Conservation (phyloP, 2,888 invertebrate genomes). For the Amphipyra tragopoginis region DNA sequence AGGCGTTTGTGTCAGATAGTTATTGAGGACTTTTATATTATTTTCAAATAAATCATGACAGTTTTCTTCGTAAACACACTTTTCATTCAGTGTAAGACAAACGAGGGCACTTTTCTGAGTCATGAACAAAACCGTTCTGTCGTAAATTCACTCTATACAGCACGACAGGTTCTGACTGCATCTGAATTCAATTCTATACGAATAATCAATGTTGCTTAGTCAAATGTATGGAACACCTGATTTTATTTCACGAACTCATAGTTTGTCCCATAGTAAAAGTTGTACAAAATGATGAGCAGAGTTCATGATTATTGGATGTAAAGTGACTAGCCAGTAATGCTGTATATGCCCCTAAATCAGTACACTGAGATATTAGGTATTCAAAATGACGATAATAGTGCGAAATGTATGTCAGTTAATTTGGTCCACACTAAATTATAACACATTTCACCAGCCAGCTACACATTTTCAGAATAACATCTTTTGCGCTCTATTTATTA, state of each 20-base stretch:
- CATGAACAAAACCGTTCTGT: constrained; percentile 9
- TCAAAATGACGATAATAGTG: constrained; percentile 37
- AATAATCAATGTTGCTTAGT: no score
- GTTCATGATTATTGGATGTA: no score
- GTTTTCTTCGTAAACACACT: constrained; percentile 8
- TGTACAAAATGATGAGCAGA: no score
- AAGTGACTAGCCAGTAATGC: no score
- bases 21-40: no score
- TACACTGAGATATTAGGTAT: not conserved
- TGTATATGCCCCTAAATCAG: constrained; percentile 14
- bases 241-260: no score
- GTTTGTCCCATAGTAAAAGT: no score
- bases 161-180: no score
- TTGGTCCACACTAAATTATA: constrained; percentile 32
- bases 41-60: constrained; percentile 7
- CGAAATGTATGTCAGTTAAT: constrained; percentile 49
- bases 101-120: constrained; percentile 19
- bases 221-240: no score
- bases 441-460: constrained; percentile 20
- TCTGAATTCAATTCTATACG: no score
- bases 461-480: constrained; percentile 33
- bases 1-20: no score
- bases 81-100: constrained; percentile 9
- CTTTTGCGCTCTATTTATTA: constrained; percentile 29
- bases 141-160: no score